Conservation (phyloP, 64 coral and sea anemone species). For the Montipora foliosa region DNA sequence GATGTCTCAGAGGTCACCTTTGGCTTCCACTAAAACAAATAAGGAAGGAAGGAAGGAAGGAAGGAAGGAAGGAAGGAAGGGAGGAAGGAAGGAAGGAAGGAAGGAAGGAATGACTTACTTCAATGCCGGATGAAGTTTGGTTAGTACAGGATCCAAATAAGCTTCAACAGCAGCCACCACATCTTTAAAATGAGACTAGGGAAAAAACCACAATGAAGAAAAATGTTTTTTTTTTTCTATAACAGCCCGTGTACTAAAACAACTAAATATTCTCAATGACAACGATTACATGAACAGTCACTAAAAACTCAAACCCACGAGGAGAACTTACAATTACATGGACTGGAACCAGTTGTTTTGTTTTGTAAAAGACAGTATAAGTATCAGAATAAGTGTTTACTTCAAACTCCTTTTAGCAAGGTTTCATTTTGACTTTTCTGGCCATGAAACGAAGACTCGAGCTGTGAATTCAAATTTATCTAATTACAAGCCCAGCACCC, state of each 20-base stretch:
- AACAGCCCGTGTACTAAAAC: not conserved
- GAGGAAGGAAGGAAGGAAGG: not conserved
- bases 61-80: too few species aligned
- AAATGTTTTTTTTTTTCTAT: not conserved
- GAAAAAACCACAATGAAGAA: not conserved
- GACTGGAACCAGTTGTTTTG: not conserved
- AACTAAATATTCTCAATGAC: not conserved
- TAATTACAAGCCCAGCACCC: too few species aligned
- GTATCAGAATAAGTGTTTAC: too few species aligned
- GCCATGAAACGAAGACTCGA: not conserved
- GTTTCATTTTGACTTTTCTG: not conserved
- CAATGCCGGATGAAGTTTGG: slow-evolving; percentile 75
- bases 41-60: too few species aligned
- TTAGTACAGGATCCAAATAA: slow-evolving; percentile 84
- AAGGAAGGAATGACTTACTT: slow-evolving; percentile 56
- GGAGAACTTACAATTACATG: too few species aligned
- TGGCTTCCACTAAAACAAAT: too few species aligned
- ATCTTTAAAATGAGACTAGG: slow-evolving; percentile 84
- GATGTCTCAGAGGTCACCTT: too few species aligned
- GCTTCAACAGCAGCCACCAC: slow-evolving; percentile 79
- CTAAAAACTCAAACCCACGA: too few species aligned
- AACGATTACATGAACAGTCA: too few species aligned
- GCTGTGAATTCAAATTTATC: not conserved
- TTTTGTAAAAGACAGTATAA: not conserved
- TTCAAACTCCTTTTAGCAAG: not conserved